Evolutionary conservation across 1,140 invertebrate genomes (phyloP), one percentile per base, ranked within the genome.

Genomic region (Lordiphosa mommai): DNA sequence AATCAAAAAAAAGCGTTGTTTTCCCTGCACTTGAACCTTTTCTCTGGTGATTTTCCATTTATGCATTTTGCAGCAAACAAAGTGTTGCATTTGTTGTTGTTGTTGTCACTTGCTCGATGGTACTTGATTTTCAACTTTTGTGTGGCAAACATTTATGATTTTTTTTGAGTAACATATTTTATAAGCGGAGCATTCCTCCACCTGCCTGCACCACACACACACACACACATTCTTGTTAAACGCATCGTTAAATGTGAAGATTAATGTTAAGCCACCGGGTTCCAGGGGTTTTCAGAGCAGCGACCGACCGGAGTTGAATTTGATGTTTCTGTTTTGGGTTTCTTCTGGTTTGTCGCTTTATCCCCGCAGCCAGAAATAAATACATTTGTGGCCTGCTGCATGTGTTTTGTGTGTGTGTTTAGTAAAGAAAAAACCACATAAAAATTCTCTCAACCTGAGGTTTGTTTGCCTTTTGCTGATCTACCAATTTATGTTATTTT

Each of bases 1-100:
- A 61, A 66, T 76, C 56, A 61, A 66, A 36, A 61, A 61, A 79
- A 61, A 56, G 56, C 56, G 49, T 55, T 61, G 52, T 67, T 73
- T 66, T 41, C 58, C 53, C 61, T 12, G 44, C 43, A 49, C 41
- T 61, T 56, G 40, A 46, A 33, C 46, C 14, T 53, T 71, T 33
- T 46, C 38, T 36, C 37, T 30, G 27, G 9, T 56, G 8, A 23
- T 29, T 50, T 13, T 48, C 29, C 17, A 34, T 41, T 55, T 53
- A 61, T 61, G 57, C 47, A 68, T 7, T 34, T 43, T 23, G 30
- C 16, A 7, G 23, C 23, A 27, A 7, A 6, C 6, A 27, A 27
- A 2, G 12, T 33, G 9, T 10, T 57, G 12, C 23, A 33, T 10
- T 43, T 36, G 20, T 52, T 36, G 41, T 40, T 61, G 32, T 36